These are phyloP conservation scores for Tribolium castaneum DNA, from an alignment of 1,140 invertebrate genomes.

Conservation along the genomic window DNA sequence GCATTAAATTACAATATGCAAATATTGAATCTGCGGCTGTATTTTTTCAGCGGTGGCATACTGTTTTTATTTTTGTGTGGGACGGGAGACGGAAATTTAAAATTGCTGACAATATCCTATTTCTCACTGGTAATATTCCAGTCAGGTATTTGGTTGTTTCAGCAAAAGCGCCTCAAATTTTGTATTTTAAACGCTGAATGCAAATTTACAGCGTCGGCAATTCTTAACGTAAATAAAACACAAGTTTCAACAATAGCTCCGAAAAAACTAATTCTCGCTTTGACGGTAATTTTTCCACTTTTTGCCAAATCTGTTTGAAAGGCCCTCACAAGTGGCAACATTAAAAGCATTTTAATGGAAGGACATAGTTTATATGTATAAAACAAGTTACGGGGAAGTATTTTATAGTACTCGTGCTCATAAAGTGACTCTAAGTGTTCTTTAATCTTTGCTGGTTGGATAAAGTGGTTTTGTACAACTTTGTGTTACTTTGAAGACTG, in stretches of 20 bases:
- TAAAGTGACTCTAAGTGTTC: constrained; percentile 29
- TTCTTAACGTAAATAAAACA: not conserved
- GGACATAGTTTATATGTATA: constrained; percentile 8
- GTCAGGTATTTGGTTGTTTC: not conserved
- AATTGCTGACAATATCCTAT: not conserved
- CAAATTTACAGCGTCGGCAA: not conserved
- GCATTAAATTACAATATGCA: not conserved
- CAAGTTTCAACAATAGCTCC: not conserved
- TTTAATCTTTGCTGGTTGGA: constrained; percentile 18
- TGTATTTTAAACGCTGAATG: not conserved
- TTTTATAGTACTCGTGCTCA: constrained; percentile 10
- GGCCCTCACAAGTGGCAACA: not conserved
- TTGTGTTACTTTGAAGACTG: not conserved
- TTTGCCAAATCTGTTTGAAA: not conserved
- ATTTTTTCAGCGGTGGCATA: not conserved
- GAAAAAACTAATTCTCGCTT: not conserved
- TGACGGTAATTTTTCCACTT: not conserved
- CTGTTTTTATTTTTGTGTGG: not conserved
- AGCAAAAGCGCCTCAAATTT: not conserved
- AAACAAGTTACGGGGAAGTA: constrained; percentile 12
- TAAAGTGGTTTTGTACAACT: constrained; percentile 16
- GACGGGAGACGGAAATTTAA: not conserved
- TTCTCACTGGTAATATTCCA: not conserved
- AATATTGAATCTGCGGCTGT: not conserved
- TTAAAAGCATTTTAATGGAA: constrained; percentile 22